Conservation (phyloP, 2,888 invertebrate genomes). For the Diarsia dahlii region DNA sequence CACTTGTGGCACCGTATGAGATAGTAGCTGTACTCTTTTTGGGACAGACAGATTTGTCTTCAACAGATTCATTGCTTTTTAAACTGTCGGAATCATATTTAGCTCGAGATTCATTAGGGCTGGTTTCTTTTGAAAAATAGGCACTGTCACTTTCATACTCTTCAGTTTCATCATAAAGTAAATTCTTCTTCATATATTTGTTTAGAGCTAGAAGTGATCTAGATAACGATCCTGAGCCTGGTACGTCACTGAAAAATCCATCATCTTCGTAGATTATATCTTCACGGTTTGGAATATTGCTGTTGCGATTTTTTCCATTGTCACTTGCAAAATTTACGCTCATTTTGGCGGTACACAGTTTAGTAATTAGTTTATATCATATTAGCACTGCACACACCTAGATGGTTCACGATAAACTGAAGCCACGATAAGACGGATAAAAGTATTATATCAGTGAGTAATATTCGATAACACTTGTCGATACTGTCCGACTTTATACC, state of each 20-base stretch:
- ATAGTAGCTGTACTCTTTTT: constrained; percentile 47
- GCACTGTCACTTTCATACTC: constrained; percentile 78
- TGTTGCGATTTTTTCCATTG: constrained; percentile 53
- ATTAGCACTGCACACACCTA: constrained; percentile 72
- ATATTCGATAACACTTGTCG: constrained; percentile 78
- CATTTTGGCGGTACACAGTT: constrained; percentile 71
- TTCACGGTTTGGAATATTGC: constrained; percentile 61
- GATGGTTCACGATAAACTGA: constrained; percentile 75
- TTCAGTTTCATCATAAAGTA: constrained; percentile 82
- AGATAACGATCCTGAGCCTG: constrained; percentile 81
- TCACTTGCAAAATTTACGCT: constrained; percentile 65
- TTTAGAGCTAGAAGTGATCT: constrained; percentile 86
- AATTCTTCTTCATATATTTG: constrained; percentile 86
- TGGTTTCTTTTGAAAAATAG: constrained; percentile 87
- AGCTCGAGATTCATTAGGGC: constrained; percentile 81
- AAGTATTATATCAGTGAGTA: constrained; percentile 76
- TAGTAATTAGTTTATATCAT: constrained; percentile 66
- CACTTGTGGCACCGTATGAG: constrained; percentile 58
- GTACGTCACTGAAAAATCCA: constrained; percentile 84
- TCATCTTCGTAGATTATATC: constrained; percentile 79
- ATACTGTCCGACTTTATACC: constrained; percentile 70
- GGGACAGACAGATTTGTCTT: constrained; percentile 51
- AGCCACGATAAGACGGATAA: constrained; percentile 77
- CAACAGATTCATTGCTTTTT: constrained; percentile 77
- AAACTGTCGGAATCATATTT: constrained; percentile 84